Evolutionary conservation across 2,113 vertebrate genomes (phyloP).

Genomic region (Macquaria australasica): DNA sequence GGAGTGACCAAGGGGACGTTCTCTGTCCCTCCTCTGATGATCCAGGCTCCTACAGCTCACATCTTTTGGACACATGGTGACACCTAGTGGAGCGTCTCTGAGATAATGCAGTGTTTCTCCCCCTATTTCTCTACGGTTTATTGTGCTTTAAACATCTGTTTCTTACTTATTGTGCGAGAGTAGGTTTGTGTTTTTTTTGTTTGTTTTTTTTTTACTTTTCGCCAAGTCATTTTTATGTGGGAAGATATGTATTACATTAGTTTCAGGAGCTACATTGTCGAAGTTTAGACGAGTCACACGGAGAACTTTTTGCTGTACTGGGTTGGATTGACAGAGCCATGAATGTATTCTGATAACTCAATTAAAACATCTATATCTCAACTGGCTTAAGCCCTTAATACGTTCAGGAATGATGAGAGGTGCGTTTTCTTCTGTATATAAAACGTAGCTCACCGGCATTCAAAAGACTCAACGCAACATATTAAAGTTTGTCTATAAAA

Average conservation of each 20-base stretch:
- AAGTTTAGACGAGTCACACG: background rate
- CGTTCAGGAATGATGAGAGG: background rate
- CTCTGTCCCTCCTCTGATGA: constrained; percentile 84
- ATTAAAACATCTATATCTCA: background rate
- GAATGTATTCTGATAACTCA: background rate
- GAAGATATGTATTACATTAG: background rate
- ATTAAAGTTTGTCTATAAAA: background rate
- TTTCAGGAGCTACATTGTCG: background rate
- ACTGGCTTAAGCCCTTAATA: background rate
- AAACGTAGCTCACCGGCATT: background rate
- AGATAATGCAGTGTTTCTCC: background rate
- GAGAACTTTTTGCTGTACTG: background rate
- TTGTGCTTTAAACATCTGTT: constrained; percentile 8
- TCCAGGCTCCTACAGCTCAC: constrained; percentile 44
- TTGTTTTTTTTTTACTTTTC: too few species aligned
- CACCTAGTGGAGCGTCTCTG: constrained; percentile 67
- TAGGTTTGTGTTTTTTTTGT: background rate
- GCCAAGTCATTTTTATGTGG: background rate
- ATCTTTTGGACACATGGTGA: constrained; percentile 57
- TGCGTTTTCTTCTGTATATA: background rate
- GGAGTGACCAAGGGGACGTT: constrained; percentile 75
- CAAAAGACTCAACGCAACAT: background rate
- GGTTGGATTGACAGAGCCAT: background rate
- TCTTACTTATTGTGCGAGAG: background rate
- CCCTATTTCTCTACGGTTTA: background rate